These are phyloP conservation scores for Rhinopomastus cyanomelas DNA, from an alignment of 2,113 vertebrate species.

Conservation along the genomic window DNA sequence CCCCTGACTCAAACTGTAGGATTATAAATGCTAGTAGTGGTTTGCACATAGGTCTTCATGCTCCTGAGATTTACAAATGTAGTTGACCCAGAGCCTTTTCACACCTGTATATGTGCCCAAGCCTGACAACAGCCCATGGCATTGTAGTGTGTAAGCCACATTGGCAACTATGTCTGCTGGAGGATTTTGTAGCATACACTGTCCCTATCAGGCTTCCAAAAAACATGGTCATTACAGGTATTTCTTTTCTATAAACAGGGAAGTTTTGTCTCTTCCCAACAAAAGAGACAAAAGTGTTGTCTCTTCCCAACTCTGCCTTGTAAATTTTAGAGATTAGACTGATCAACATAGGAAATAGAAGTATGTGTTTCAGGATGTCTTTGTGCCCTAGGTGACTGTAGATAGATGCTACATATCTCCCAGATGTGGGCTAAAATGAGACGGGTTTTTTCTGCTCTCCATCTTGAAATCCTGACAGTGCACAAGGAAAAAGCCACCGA, in stretches of 20 bases:
- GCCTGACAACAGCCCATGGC: neutral
- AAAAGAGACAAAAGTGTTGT: neutral
- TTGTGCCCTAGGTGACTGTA: neutral
- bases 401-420: neutral
- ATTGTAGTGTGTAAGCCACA: neutral
- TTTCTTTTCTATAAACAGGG: neutral
- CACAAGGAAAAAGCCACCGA: neutral
- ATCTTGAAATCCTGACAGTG: neutral
- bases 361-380: neutral
- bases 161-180: rapidly evolving
- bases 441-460: neutral
- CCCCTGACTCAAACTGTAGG: neutral
- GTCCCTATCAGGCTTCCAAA: neutral
- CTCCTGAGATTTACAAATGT: neutral
- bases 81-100: neutral
- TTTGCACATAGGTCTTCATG: neutral
- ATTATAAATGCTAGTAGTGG: neutral
- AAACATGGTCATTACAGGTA: rapidly evolving
- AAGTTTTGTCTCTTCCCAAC: no score
- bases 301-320: neutral
- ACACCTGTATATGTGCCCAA: neutral
- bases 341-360: neutral
- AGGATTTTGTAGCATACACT: neutral
- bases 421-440: neutral
- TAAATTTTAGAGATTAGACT: neutral